Conservation (phyloP, 2,797 vertebrate genomes). For the Eulemur coronatus region DNA sequence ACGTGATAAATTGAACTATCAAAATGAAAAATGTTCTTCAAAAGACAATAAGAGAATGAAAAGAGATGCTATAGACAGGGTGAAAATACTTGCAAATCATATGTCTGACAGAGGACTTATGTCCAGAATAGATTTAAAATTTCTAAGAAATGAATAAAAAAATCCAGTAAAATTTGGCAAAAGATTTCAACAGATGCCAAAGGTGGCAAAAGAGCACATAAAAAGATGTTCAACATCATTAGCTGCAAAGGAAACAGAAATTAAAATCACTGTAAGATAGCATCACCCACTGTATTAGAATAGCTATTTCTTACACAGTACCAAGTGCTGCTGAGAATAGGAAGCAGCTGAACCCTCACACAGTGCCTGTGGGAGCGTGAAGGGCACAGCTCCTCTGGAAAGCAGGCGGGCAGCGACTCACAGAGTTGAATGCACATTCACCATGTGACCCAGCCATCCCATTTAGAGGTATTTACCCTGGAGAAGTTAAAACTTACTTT, state of each 20-base stretch:
- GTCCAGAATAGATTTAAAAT: background rate
- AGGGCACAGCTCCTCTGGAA: background rate
- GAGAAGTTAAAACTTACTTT: background rate
- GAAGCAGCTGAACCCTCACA: background rate
- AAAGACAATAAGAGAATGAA: background rate
- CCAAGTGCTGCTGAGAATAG: background rate
- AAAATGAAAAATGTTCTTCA: background rate
- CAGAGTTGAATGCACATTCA: background rate
- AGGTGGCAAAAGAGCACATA: background rate
- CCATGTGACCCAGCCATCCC: background rate
- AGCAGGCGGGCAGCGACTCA: background rate
- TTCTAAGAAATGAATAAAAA: background rate
- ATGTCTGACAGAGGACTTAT: background rate
- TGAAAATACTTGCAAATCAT: background rate
- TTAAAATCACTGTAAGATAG: background rate
- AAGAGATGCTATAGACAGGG: background rate
- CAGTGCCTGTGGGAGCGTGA: background rate
- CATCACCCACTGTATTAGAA: background rate
- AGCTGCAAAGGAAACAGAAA: background rate
- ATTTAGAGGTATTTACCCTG: background rate
- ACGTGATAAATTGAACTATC: background rate
- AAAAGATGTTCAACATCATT: background rate
- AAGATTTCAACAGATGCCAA: background rate
- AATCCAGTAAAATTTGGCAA: background rate
- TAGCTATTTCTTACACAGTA: background rate